phyloP scores from a whole-genome alignment of 1,140 invertebrate genomes.

The Formica selysi region DNA sequence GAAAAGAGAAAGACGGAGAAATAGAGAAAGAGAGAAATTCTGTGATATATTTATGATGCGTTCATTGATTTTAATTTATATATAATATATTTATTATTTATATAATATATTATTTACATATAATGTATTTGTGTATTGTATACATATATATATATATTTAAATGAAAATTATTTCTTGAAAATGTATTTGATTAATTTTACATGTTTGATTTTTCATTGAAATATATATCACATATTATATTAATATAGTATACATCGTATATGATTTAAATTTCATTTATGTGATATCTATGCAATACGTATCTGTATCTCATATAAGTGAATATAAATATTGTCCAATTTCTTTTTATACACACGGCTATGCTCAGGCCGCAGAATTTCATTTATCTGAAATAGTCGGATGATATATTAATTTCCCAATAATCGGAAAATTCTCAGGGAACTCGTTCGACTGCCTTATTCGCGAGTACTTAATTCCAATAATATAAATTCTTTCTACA shows the following conservation, averaged over 20 bases:
- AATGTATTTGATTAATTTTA: not conserved
- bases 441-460: constrained; percentile 4
- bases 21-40: not conserved
- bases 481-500: constrained; percentile 1
- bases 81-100: not conserved
- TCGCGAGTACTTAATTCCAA: constrained; percentile 2
- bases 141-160: not conserved
- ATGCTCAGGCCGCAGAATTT: not conserved
- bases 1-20: no score
- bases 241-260: not conserved
- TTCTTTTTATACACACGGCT: not conserved
- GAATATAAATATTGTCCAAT: not conserved
- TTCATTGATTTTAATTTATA: not conserved
- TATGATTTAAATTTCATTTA: not conserved
- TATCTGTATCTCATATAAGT: not conserved
- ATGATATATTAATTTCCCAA: not conserved
- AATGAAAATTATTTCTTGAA: not conserved
- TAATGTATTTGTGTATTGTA: no score
- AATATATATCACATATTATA: not conserved
- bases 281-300: not conserved
- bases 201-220: not conserved
- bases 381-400: constrained; percentile 1
- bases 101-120: no score
- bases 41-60: not conserved
- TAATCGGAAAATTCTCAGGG: constrained; percentile 31